Percentiles rank a stretch among this genome's conserved stretches.
These are phyloP conservation scores for Margarornis squamiger DNA, from an alignment of 2,797 vertebrate genomes.

Conservation along the genomic window DNA sequence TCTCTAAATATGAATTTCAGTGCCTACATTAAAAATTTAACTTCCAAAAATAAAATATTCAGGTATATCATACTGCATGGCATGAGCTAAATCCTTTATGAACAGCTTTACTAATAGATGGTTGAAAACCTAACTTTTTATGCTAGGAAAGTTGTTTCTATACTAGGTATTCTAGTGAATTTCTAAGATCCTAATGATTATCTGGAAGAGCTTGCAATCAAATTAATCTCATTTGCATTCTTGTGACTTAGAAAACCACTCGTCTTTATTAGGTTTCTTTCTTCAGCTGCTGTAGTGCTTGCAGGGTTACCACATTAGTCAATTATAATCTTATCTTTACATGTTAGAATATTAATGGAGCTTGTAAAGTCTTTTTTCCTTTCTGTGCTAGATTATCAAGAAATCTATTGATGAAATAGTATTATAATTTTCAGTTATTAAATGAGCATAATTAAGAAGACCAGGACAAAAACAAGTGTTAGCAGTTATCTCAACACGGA, in stretches of 20 bases:
- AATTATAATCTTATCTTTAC: conserved; percentile 35
- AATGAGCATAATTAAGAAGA: conserved; percentile 5
- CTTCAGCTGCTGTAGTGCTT: background rate
- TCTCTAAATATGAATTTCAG: background rate
- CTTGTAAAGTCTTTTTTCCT: conserved; percentile 21
- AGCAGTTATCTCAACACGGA: background rate
- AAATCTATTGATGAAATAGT: background rate
- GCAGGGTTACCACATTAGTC: background rate
- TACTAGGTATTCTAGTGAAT: background rate
- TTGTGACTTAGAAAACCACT: background rate
- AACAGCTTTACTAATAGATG: background rate
- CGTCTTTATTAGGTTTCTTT: background rate
- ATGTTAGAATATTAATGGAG: background rate
- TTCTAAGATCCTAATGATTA: background rate
- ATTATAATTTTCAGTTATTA: conserved; percentile 25
- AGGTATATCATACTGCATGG: background rate
- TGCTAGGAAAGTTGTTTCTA: background rate
- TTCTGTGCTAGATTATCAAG: background rate
- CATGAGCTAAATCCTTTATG: background rate
- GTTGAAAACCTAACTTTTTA: background rate
- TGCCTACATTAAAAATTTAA: background rate
- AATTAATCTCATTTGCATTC: background rate
- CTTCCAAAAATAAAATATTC: background rate
- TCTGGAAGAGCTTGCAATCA: background rate
- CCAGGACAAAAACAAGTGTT: background rate